Evolutionary conservation across 2,797 vertebrate genomes (phyloP).

Genomic region (Malacoctenus gilli): DNA sequence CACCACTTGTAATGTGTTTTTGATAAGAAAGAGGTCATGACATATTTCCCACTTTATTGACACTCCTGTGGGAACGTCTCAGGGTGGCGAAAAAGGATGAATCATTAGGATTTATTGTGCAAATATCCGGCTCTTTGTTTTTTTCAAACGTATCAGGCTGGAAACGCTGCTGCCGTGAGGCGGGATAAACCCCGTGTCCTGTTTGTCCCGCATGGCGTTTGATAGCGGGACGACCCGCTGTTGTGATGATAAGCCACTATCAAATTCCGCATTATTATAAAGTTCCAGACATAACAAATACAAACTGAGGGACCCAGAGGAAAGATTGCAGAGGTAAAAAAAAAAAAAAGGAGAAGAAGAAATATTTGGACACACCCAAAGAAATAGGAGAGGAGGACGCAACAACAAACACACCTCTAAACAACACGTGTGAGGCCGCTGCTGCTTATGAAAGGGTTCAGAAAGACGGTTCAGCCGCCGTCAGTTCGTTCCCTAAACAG

Average conservation of each 20-base stretch:
- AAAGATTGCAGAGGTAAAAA: slow-evolving; percentile 34
- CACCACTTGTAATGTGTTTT: slow-evolving; percentile 47
- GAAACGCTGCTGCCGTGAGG: not conserved
- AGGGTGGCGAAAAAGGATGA: too few species aligned
- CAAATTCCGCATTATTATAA: slow-evolving; percentile 69
- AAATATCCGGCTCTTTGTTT: too few species aligned
- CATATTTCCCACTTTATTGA: slow-evolving; percentile 52
- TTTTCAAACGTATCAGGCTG: too few species aligned
- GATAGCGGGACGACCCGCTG: slow-evolving; percentile 21
- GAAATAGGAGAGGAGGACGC: slow-evolving; percentile 32
- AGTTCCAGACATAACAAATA: slow-evolving; percentile 56
- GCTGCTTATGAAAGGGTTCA: too few species aligned
- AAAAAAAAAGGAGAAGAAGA: too few species aligned
- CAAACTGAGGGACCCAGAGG: slow-evolving; percentile 20
- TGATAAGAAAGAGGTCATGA: slow-evolving; percentile 65
- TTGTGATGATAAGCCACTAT: slow-evolving; percentile 61
- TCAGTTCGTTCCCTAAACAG: too few species aligned
- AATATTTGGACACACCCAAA: slow-evolving; percentile 38
- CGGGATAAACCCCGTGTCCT: not conserved
- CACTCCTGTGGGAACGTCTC: slow-evolving; percentile 16
- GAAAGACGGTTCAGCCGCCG: too few species aligned
- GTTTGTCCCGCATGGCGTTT: slow-evolving; percentile 20
- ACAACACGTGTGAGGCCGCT: slow-evolving; percentile 2
- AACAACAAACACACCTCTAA: slow-evolving; percentile 46
- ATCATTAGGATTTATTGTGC: too few species aligned